Conservation (phyloP, 2,888 invertebrate species). For the Emmelina monodactyla region DNA sequence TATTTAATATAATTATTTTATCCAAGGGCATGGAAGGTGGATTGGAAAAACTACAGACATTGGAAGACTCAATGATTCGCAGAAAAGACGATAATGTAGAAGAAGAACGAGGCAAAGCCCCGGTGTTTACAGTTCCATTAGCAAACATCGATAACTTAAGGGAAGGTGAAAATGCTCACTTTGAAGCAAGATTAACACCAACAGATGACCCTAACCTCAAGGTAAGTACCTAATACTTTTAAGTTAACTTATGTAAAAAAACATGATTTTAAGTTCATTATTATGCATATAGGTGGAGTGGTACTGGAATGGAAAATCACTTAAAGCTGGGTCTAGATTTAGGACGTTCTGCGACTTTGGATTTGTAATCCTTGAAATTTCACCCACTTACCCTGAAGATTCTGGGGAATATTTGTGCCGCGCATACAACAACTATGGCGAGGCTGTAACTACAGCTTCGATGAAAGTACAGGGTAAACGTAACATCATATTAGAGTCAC, state of each 20-base stretch:
- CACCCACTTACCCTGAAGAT: constrained; percentile 96
- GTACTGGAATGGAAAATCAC: constrained; percentile 93
- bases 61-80: constrained; percentile 89
- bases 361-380: constrained; percentile 95
- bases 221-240: constrained; percentile 31
- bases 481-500: constrained; percentile 90
- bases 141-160: constrained; percentile 86
- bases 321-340: constrained; percentile 89
- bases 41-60: constrained; percentile 88
- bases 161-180: constrained; percentile 92
- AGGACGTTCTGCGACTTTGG: constrained; percentile 98
- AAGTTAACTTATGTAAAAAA: not conserved
- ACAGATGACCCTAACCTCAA: constrained; percentile 90
- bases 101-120: constrained; percentile 84
- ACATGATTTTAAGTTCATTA: not conserved
- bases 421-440: constrained; percentile 87
- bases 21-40: constrained; percentile 91
- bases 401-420: constrained; percentile 91
- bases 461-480: constrained; percentile 93
- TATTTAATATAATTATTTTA: not conserved
- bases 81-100: constrained; percentile 75
- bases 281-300: constrained; percentile 75
- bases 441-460: constrained; percentile 87
- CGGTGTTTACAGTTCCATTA: constrained; percentile 88
- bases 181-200: constrained; percentile 87